Percentiles rank a stretch among this genome's conserved stretches.
These are phyloP conservation scores for Alauda arvensis DNA, from an alignment of 2,797 vertebrate genomes.

Conservation along the genomic window DNA sequence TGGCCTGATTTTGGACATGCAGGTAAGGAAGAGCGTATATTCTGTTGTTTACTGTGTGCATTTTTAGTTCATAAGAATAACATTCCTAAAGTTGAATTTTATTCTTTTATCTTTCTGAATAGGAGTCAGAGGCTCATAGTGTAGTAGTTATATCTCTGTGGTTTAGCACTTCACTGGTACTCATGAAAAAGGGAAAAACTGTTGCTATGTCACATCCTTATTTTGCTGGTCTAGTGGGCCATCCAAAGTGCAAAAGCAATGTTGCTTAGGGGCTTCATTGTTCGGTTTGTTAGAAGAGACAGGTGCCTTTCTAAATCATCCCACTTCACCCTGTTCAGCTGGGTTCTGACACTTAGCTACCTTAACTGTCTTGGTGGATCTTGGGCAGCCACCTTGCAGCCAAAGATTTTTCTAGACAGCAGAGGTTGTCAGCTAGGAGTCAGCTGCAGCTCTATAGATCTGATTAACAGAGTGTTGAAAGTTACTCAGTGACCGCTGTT, in stretches of 20 bases:
- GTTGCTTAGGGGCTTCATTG: not conserved
- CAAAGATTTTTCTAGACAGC: not conserved
- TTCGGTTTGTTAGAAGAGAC: not conserved
- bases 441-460: not conserved
- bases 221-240: not conserved
- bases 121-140: not conserved
- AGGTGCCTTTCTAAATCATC: not conserved
- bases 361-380: not conserved
- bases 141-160: not conserved
- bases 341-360: not conserved
- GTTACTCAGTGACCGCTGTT: not conserved
- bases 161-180: not conserved
- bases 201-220: not conserved
- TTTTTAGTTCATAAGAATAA: not conserved
- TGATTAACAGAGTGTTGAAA: not conserved
- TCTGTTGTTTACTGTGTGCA: not conserved
- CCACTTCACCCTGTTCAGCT: not conserved
- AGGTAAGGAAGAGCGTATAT: slow-evolving; percentile 71
- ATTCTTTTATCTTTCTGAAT: not conserved
- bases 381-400: not conserved
- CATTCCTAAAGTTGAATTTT: not conserved
- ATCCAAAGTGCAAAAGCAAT: not conserved
- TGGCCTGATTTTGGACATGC: slow-evolving; percentile 79
- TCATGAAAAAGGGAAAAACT: not conserved
- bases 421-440: not conserved